phyloP scores from a whole-genome alignment of 2,888 invertebrate genomes.

The Plagiodera versicolora region DNA sequence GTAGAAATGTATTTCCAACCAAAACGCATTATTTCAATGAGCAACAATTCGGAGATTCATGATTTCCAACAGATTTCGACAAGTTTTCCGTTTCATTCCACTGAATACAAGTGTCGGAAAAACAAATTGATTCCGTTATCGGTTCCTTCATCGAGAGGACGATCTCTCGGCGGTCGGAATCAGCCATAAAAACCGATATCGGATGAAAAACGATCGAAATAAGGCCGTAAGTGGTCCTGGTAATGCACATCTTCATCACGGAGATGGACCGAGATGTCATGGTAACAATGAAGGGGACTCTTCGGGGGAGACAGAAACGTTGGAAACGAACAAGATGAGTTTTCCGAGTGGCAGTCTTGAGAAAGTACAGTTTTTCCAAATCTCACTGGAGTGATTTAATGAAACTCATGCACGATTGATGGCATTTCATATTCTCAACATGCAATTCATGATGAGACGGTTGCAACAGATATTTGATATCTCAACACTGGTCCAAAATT shows the following conservation, averaged over 20 bases:
- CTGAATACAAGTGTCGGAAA: neutral
- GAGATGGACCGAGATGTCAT: slow-evolving; percentile 30
- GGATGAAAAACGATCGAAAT: slow-evolving; percentile 24
- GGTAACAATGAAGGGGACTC: slow-evolving; percentile 28
- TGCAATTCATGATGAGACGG: too few relatives aligned
- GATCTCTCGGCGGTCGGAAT: slow-evolving; percentile 1
- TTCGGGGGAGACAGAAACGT: slow-evolving; percentile 28
- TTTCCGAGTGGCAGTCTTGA: slow-evolving; percentile 31
- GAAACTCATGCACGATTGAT: neutral
- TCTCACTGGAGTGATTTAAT: neutral
- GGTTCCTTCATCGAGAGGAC: neutral
- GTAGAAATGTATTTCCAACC: too few relatives aligned
- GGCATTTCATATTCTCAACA: too few relatives aligned
- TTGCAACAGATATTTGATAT: too few relatives aligned
- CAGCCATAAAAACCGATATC: slow-evolving; percentile 21
- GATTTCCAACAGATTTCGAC: too few relatives aligned
- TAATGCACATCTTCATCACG: slow-evolving; percentile 31
- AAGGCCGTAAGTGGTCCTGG: slow-evolving; percentile 31
- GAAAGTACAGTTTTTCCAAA: neutral
- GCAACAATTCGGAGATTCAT: too few relatives aligned
- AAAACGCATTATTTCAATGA: too few relatives aligned
- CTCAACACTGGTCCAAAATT: too few relatives aligned
- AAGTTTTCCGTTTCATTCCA: too few relatives aligned
- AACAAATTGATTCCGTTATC: neutral
- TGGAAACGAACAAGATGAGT: slow-evolving; percentile 37